A percentile compares a stretch with the other conserved stretches of the same genome.
These are phyloP conservation scores for Heliocidaris tuberculata DNA, from an alignment of 35 echinoderm and acorn worm genomes.

Conservation along the genomic window DNA sequence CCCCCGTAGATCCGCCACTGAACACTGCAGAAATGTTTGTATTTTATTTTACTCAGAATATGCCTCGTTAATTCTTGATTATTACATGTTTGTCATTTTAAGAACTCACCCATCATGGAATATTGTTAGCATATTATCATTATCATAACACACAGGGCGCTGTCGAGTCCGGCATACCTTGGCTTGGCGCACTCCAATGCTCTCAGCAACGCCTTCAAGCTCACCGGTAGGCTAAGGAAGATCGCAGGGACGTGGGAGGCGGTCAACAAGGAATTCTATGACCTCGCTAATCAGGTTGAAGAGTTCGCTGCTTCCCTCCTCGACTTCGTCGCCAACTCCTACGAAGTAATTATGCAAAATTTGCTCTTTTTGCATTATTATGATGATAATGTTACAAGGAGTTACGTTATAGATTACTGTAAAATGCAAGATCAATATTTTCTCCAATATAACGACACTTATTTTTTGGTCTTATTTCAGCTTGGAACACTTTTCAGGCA, in stretches of 20 bases:
- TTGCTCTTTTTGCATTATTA: too few species aligned
- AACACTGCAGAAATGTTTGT: too few species aligned
- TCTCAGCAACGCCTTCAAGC: background rate
- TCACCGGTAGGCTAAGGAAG: background rate
- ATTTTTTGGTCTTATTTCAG: background rate
- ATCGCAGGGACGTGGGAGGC: background rate
- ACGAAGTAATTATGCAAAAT: background rate
- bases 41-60: too few species aligned
- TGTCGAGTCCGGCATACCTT: constrained; percentile 19
- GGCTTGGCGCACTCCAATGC: constrained; percentile 14
- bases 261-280: constrained; percentile 14
- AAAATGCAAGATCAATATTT: too few species aligned
- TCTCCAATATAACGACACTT: too few species aligned
- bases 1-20: too few species aligned
- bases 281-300: background rate
- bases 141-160: background rate
- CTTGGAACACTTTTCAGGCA: constrained; percentile 23
- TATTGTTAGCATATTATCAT: background rate
- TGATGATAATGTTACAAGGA: too few species aligned
- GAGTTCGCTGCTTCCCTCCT: background rate
- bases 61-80: too few species aligned
- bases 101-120: too few species aligned
- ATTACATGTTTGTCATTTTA: too few species aligned
- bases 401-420: background rate
- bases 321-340: background rate